Base-by-base conservation (phyloP, 1,140 invertebrate species). In the Drosophila varians region DNA sequence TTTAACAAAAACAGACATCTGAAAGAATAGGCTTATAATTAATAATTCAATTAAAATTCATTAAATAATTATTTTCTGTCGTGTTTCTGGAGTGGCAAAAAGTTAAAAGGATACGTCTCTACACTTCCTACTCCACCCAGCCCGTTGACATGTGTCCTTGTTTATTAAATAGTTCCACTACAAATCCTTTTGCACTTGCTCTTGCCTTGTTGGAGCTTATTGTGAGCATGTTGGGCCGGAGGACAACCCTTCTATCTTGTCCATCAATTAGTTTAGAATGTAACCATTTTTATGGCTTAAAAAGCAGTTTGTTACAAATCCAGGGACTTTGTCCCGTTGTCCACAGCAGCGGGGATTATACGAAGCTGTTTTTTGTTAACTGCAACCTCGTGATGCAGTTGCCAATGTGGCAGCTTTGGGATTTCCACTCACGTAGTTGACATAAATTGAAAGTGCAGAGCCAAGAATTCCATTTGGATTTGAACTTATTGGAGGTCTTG, bases 261-360 rank as follows among this genome's bases (percentile, higher is more conserved):
- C 62, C 58, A 66, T 66, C 62, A 66, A 66, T 66, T 66, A 66
- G 62, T 64, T 45, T 25, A 25, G 62, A 51, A 45, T 52, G 62
- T 25, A 51, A 64, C 58, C 65, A 66, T 66, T 66, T 66, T 31
- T 66, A 65, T 66, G 62, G 62, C 62, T 66, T 66, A 52, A 36
- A 43, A 18, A 52, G 58, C 60, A 65, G 58, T 66, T 52, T 66
- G 60, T 43, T 34, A 43, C 62, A 66, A 66, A 66, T 43, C 58
- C 62, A 16, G n/a, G 36, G 60, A 65, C 62, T 66, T 66, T 66
- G 62, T 65, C 43, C 12, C 9, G 31, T 64, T 61, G 60, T 54
- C 56, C 55, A 47, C 58, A 46, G 58, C 58, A 46, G 12, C 60
- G 25, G 57, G 62, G 62, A 66, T 66, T 66, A 66, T 16, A 14